Evolutionary conservation across 2,113 vertebrate genomes (phyloP).

Genomic region (Neolamprologus toae): DNA sequence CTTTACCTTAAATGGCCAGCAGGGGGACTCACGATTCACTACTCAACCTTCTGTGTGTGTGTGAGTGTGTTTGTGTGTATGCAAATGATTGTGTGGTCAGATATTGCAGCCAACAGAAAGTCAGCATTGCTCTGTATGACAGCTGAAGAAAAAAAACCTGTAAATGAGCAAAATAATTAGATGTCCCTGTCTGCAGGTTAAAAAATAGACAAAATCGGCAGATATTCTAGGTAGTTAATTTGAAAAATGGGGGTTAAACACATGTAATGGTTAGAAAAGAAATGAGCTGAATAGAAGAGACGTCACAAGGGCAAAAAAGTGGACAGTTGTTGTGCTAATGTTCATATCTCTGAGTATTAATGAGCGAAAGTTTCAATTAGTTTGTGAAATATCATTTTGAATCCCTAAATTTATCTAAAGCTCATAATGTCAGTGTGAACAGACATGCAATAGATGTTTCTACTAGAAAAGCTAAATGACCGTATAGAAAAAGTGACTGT

Average conservation of each 20-base stretch:
- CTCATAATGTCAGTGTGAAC: not conserved
- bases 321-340: not conserved
- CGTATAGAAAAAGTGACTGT: not conserved
- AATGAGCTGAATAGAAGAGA: not conserved
- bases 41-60: not conserved
- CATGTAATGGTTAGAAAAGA: not conserved
- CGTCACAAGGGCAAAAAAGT: not conserved
- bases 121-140: not conserved
- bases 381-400: not conserved
- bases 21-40: conserved; percentile 49
- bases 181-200: not conserved
- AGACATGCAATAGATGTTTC: not conserved
- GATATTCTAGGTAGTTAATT: not conserved
- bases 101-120: not conserved
- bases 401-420: not conserved
- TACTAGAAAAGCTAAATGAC: not conserved
- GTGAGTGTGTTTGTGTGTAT: not conserved
- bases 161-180: not conserved
- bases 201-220: not conserved
- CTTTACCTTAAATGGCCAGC: conserved; percentile 15
- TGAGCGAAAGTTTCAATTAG: not conserved
- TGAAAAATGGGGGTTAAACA: not conserved
- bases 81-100: not conserved
- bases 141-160: not conserved
- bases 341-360: not conserved